These are phyloP conservation scores for Tupaia chinensis DNA, from an alignment of 2,113 vertebrate genomes.

Conservation along the genomic window DNA sequence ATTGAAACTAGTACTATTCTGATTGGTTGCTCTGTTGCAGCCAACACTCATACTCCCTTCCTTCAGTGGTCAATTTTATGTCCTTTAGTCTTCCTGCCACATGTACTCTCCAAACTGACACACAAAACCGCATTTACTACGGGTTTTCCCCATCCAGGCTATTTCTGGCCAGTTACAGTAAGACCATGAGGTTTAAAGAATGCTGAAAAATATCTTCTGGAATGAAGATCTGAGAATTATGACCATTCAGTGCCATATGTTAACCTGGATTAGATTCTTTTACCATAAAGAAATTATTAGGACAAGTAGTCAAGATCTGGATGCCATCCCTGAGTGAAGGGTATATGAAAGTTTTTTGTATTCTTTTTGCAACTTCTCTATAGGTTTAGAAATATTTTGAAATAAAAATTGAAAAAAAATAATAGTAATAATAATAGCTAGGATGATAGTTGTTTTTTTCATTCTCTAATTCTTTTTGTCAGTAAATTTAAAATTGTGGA, in stretches of 20 bases:
- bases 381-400: slow-evolving; percentile 17
- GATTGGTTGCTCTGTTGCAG: no score
- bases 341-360: neutral
- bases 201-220: neutral
- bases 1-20: no score
- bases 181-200: neutral
- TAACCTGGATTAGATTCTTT: neutral
- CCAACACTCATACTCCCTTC: no score
- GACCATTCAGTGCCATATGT: neutral
- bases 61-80: no score
- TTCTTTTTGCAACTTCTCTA: neutral
- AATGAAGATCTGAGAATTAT: neutral
- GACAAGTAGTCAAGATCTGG: neutral
- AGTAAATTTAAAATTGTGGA: slow-evolving; percentile 55
- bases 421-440: neutral
- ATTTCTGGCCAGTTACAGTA: no score
- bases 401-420: slow-evolving; percentile 11
- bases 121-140: no score
- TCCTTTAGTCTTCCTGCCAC: no score
- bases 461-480: slow-evolving; percentile 22
- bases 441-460: neutral
- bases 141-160: no score
- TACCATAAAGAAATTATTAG: neutral
- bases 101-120: no score
- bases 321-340: neutral